A percentile compares a stretch with the other conserved stretches of the same genome.
Evolutionary conservation across 2,797 vertebrate genomes (phyloP).

Genomic region (Pteronotus mesoamericanus): DNA sequence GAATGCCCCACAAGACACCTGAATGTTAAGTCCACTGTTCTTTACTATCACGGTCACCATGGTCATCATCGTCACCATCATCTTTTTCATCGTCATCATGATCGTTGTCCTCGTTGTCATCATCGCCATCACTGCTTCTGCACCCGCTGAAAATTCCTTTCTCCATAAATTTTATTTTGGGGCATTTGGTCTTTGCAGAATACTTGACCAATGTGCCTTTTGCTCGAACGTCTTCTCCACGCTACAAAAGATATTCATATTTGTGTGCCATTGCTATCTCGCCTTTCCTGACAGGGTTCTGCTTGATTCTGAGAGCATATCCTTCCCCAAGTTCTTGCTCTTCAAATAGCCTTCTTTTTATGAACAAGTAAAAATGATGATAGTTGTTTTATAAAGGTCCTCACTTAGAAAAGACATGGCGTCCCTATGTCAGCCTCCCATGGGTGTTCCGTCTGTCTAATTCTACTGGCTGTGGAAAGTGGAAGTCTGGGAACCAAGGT

Average conservation of each 20-base stretch:
- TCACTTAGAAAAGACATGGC: background rate
- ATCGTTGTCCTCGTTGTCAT: background rate
- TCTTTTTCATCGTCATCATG: background rate
- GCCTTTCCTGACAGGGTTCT: background rate
- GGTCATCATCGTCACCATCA: background rate
- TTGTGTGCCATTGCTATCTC: background rate
- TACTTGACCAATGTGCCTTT: background rate
- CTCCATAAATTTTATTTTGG: background rate
- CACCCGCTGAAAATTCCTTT: background rate
- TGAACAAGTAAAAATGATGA: background rate
- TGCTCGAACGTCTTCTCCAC: background rate
- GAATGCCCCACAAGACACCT: background rate
- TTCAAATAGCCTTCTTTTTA: background rate
- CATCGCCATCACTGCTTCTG: background rate
- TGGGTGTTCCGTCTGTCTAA: background rate
- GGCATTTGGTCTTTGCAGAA: background rate
- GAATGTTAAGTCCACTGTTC: background rate
- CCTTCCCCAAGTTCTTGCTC: background rate
- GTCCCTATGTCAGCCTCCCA: background rate
- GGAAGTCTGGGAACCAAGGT: background rate
- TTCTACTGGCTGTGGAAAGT: background rate
- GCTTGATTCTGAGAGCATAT: background rate
- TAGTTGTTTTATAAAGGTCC: background rate
- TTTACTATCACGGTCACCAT: background rate
- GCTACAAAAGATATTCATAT: background rate